These are phyloP conservation scores for Xyrichtys novacula DNA, from an alignment of 2,797 vertebrate genomes.

Conservation along the genomic window DNA sequence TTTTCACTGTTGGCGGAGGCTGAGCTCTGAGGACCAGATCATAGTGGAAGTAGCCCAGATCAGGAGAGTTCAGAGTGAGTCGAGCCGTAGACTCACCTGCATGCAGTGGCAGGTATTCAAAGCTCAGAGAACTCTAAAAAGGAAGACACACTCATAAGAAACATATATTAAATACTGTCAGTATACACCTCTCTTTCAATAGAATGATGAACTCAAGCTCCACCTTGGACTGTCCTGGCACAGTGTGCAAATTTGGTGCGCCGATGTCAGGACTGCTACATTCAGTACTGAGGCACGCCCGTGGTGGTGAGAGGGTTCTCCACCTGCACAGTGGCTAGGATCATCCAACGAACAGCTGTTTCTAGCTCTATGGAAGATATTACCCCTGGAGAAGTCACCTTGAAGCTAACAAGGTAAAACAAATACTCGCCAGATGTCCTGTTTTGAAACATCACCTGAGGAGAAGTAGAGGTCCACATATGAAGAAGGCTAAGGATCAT, in stretches of 20 bases:
- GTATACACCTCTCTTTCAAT: not conserved
- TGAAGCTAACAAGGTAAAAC: conserved; percentile 87
- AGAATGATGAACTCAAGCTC: not conserved
- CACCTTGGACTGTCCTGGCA: conserved; percentile 88
- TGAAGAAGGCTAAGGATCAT: not conserved
- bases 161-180: not conserved
- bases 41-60: conserved; percentile 88
- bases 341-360: conserved; percentile 79
- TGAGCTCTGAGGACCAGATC: conserved; percentile 86
- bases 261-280: conserved; percentile 85
- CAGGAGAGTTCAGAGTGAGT: conserved; percentile 83
- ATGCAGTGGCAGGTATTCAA: conserved; percentile 90
- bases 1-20: conserved; percentile 81
- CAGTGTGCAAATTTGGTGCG: conserved; percentile 80
- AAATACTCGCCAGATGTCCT: conserved; percentile 88
- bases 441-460: conserved; percentile 90
- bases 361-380: conserved; percentile 83
- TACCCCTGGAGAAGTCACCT: conserved; percentile 78
- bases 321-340: conserved; percentile 77
- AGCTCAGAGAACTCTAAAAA: conserved; percentile 82
- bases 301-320: conserved; percentile 87
- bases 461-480: not conserved
- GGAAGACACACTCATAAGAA: not conserved
- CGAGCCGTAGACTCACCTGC: conserved; percentile 77
- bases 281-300: conserved; percentile 79